These are phyloP conservation scores for Tetraneura akinire DNA, from an alignment of 1,140 invertebrate genomes.

Conservation along the genomic window DNA sequence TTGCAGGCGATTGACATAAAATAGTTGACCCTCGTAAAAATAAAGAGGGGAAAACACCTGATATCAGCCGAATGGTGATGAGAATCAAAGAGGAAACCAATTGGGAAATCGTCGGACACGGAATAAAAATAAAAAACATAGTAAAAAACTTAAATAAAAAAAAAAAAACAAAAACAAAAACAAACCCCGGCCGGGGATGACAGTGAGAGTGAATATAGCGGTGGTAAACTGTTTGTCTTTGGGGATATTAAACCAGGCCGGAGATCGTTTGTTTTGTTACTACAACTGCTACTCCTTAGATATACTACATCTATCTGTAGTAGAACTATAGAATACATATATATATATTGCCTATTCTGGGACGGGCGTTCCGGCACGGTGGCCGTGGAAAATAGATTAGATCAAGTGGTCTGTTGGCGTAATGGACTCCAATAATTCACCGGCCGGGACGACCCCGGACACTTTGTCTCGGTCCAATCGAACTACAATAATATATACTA, in stretches of 20 bases:
- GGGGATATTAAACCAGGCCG: slow-evolving; percentile 48
- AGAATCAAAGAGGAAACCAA: slow-evolving; percentile 40
- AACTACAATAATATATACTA: background rate
- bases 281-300: background rate
- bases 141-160: background rate
- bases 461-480: slow-evolving; percentile 49
- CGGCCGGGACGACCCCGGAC: slow-evolving; percentile 6
- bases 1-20: slow-evolving; percentile 30
- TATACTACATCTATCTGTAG: background rate
- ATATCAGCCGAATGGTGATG: slow-evolving; percentile 16
- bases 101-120: slow-evolving; percentile 26
- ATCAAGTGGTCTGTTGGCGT: slow-evolving; percentile 51
- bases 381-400: slow-evolving; percentile 51
- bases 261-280: slow-evolving; percentile 47
- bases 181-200: background rate
- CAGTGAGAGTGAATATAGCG: background rate
- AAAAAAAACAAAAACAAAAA: slow-evolving; percentile 23
- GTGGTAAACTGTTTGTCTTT: slow-evolving; percentile 46
- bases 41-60: slow-evolving; percentile 25
- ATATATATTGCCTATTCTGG: background rate
- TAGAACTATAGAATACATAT: background rate
- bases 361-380: slow-evolving; percentile 46
- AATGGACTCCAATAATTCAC: slow-evolving; percentile 49
- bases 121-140: background rate
- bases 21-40: slow-evolving; percentile 29